Conservation (phyloP, 1,140 invertebrate genomes). For the Lethrus apterus region DNA sequence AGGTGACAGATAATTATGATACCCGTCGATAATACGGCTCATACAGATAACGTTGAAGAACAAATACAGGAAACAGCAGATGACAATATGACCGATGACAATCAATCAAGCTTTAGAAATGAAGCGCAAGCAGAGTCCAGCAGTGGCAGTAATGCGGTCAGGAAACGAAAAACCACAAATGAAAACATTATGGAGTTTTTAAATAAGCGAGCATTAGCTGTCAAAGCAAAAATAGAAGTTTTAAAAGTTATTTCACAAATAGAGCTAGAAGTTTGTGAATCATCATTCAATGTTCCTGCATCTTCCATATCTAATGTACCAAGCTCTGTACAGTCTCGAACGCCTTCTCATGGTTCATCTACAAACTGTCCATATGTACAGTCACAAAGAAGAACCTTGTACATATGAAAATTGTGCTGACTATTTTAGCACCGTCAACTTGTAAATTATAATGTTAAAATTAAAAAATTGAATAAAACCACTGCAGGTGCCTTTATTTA, state of each 20-base stretch:
- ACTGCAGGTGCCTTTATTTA: not conserved
- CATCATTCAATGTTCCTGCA: not conserved
- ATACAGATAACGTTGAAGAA: not conserved
- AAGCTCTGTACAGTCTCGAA: conserved; percentile 4
- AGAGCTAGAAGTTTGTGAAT: conserved; percentile 11
- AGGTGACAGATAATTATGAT: no score
- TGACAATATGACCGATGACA: not conserved
- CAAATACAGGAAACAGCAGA: not conserved
- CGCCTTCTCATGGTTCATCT: not conserved
- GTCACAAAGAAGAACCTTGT: not conserved
- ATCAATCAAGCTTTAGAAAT: not conserved
- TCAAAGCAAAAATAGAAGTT: conserved; percentile 4
- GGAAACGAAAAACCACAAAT: conserved; percentile 3
- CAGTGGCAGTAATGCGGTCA: not conserved
- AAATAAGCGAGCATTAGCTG: not conserved
- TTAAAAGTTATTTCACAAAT: conserved; percentile 6
- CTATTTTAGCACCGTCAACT: conserved; percentile 5
- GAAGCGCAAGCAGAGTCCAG: not conserved
- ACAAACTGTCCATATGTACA: no score
- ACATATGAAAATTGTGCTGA: conserved; percentile 7
- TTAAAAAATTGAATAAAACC: no score
- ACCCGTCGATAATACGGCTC: not conserved
- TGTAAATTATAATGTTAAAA: not conserved
- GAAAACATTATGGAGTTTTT: conserved; percentile 5
- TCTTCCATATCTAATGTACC: not conserved